Evolutionary conservation across 2,888 invertebrate species (phyloP).

Genomic region (Melanchra persicariae): DNA sequence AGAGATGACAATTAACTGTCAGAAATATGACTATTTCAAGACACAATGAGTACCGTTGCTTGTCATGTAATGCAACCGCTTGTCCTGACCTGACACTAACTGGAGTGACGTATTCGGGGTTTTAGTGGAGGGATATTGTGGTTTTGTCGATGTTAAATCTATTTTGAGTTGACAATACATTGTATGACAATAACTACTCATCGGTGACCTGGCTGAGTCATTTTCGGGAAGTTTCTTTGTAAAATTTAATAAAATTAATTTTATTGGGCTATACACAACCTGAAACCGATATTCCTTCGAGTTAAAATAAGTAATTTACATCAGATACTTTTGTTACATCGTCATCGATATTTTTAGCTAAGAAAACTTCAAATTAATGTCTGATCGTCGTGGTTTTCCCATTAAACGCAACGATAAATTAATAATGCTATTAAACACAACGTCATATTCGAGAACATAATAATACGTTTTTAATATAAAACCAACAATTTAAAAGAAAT

Average conservation of each 20-base stretch:
- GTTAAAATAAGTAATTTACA: background rate
- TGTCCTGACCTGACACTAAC: too few species aligned
- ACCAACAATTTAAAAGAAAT: slow-evolving; percentile 16
- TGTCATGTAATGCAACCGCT: too few species aligned
- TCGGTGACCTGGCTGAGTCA: background rate
- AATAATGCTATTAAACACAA: slow-evolving; percentile 11
- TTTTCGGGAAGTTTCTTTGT: background rate
- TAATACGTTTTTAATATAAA: slow-evolving; percentile 22
- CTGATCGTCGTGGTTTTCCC: background rate
- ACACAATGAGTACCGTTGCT: background rate
- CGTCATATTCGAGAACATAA: background rate
- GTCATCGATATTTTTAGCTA: background rate
- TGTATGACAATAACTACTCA: background rate
- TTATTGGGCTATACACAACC: background rate
- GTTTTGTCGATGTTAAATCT: background rate
- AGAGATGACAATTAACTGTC: too few species aligned
- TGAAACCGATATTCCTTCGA: background rate
- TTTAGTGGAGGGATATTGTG: background rate
- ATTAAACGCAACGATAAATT: background rate
- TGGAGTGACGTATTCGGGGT: background rate
- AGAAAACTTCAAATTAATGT: background rate
- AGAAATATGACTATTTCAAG: background rate
- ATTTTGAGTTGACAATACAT: background rate
- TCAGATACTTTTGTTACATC: background rate
- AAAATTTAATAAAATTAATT: background rate